Evolutionary conservation across 2,113 vertebrate species (phyloP).

Genomic region (Rhineura floridana): DNA sequence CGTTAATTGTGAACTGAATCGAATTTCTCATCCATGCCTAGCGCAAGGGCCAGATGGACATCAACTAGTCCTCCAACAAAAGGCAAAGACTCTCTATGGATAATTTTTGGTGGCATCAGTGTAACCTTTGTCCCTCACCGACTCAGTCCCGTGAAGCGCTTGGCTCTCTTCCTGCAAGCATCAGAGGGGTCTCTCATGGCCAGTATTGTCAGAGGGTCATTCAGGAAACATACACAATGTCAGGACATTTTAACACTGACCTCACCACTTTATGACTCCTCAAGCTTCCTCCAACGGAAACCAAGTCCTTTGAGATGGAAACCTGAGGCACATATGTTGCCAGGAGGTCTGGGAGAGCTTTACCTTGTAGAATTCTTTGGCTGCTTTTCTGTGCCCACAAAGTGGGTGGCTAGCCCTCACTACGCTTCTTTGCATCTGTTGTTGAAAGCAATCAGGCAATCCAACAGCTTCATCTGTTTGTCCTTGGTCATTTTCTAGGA

Average conservation of each 20-base stretch:
- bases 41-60: not conserved
- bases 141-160: not conserved
- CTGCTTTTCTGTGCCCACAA: not conserved
- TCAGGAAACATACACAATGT: constrained; percentile 23
- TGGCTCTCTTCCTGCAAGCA: constrained; percentile 6
- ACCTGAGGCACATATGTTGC: not conserved
- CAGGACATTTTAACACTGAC: constrained; percentile 20
- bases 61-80: not conserved
- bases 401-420: not conserved
- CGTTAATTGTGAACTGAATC: no score
- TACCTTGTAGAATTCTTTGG: not conserved
- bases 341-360: not conserved
- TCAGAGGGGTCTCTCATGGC: not conserved
- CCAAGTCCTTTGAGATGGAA: not conserved
- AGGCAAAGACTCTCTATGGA: not conserved
- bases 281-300: constrained; percentile 11
- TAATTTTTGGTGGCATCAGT: not conserved
- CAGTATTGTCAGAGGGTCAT: constrained; percentile 14
- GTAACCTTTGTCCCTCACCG: not conserved
- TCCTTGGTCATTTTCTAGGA: no score
- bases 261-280: constrained; percentile 4
- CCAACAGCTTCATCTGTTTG: no score
- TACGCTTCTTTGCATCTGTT: not conserved
- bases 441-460: no score
- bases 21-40: no score